Percentiles rank a stretch among this genome's conserved stretches.
phyloP scores from a whole-genome alignment of 2,113 vertebrate genomes.

The Machaerirhynchus nigripectus region DNA sequence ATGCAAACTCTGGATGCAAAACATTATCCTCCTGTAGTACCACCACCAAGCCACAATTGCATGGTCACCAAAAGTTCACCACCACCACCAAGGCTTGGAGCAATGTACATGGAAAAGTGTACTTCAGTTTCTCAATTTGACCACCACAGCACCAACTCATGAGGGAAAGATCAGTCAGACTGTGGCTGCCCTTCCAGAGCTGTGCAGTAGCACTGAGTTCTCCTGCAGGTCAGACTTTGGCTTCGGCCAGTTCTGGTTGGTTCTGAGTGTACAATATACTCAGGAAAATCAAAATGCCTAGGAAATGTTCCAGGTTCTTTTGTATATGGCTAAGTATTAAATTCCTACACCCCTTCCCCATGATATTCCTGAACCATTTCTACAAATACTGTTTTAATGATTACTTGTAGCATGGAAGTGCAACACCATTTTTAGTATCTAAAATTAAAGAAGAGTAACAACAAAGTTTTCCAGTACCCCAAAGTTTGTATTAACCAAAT shows the following conservation, averaged over 20 bases:
- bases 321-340: neutral
- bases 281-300: neutral
- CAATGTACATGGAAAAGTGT: neutral
- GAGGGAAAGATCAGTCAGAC: neutral
- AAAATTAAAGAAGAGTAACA: neutral
- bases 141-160: neutral
- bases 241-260: neutral
- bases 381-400: neutral
- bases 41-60: neutral
- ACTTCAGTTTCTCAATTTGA: neutral
- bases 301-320: neutral
- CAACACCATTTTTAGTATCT: neutral
- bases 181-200: neutral
- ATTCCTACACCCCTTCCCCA: neutral
- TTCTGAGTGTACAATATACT: neutral
- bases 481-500: neutral
- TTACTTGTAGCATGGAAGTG: neutral
- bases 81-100: neutral
- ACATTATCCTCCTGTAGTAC: neutral
- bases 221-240: neutral
- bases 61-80: neutral
- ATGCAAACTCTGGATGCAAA: neutral
- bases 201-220: neutral
- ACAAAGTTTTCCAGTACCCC: neutral
- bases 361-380: neutral